Base-by-base conservation (phyloP, 2,113 vertebrate species). In the Epinephelus fuscoguttatus region DNA sequence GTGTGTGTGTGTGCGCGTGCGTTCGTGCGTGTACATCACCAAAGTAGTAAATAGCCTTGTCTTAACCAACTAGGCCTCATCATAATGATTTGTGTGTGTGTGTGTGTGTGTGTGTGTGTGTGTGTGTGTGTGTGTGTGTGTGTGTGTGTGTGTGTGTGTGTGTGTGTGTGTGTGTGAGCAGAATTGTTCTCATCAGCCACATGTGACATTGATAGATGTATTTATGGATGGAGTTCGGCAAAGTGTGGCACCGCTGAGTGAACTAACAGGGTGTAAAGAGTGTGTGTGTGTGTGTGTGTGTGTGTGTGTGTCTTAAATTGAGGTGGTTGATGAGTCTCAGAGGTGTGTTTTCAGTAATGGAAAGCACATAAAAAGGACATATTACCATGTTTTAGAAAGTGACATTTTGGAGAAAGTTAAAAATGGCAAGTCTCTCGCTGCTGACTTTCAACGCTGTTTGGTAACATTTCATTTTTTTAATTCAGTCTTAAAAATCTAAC, bases 321-420 rank as follows among this genome's bases (percentile, higher is more conserved):
- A 60, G 53, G 50, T 18, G n/a, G 60, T 3, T 52, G 42, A 59
- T 15, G 45, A 66, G 60, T 60, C 55, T 61, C 42, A 42, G 79
- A 75, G 63, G 64, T 70, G 79, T 52, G 57, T 70, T 63, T 82
- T 23, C 72, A 33, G n/a, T 62, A 70, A 70, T 12, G 56, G 25
- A 69, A 60, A 75, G 25, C n/a, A 37, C 57, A 71, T 66, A 27
- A 59, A 77, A 64, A 64, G 67, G 60, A 64, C 40, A 14, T 40
- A 70, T 82, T 64, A 71, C 2, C 74, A 77, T 75, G 30, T 75
- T 75, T 75, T 21, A 42, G 8, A 50, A 5, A 37, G 57, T 76
- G 37, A 82, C 70, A 53, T 30, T 49, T 49, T 49, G 23, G 23
- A 53, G 27, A 40, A 10, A 23, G 61, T 45, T 45, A 12, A 74